phyloP scores from a whole-genome alignment of 2,113 vertebrate genomes.

The Perca fluviatilis region DNA sequence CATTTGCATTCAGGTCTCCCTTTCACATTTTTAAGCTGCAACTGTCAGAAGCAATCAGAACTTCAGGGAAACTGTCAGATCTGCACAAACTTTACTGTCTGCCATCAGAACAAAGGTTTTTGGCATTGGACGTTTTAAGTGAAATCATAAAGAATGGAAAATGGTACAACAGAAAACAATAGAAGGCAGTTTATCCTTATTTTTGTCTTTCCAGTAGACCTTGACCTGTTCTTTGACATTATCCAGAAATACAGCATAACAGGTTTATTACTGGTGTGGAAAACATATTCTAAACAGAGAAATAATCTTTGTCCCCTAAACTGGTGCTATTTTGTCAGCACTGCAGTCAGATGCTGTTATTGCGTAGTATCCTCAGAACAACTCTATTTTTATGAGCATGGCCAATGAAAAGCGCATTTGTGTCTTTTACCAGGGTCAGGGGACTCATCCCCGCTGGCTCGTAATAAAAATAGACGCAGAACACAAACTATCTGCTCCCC shows the following conservation, averaged over 20 bases:
- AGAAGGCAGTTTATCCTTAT: background rate
- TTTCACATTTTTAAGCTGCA: background rate
- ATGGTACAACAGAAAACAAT: background rate
- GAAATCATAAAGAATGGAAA: background rate
- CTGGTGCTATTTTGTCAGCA: constrained; percentile 54
- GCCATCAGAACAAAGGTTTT: background rate
- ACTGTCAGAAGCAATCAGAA: background rate
- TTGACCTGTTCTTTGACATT: background rate
- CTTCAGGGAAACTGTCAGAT: background rate
- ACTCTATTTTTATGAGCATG: constrained; percentile 56
- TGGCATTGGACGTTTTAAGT: background rate
- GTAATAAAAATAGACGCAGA: constrained; percentile 67
- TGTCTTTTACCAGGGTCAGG: constrained; percentile 71
- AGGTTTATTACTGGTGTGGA: background rate
- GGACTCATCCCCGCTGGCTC: constrained; percentile 64
- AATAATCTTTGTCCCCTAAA: constrained; percentile 32
- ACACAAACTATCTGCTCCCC: constrained; percentile 64
- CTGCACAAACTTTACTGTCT: background rate
- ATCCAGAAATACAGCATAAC: background rate
- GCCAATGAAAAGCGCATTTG: constrained; percentile 73
- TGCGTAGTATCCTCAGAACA: constrained; percentile 60
- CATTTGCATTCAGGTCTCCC: constrained; percentile 11
- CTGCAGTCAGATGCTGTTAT: constrained; percentile 73
- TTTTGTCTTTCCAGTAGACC: background rate
- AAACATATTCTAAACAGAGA: constrained; percentile 33